Base-by-base conservation (phyloP, 2,113 vertebrate species). In the Anolis sagrei region DNA sequence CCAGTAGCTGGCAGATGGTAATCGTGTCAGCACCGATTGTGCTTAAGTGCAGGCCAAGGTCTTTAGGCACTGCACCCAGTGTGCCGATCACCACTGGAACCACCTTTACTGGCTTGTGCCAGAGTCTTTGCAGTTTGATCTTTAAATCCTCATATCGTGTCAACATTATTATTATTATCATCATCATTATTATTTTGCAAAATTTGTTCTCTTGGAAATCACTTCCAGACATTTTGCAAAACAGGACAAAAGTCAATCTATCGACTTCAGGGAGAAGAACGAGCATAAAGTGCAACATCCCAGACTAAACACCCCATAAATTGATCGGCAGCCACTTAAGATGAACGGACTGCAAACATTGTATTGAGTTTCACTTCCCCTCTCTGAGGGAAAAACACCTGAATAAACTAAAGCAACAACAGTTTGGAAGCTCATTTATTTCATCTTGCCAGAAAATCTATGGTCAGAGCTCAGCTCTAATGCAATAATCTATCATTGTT, bases 401-500 rank as follows among this genome's bases (percentile, higher is more conserved):
- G 1, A n/a, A 36, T 27, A 23, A 1, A 54, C 23, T 48, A 66
- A 81, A 85, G 27, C 23, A 39, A 25, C 16, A 84, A 68, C 78
- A n/a, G 8, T 32, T 69, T n/a, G 34, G 23, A 69, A 27, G 14
- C 58, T 66, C 73, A 32, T 72, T 81, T 82, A 81, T 85, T 88
- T 77, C 25, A 51, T 13, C 51, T 36, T 83, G 81, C 39, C 76
- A 39, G 69, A 34, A 51, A 79, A 87, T 83, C 76, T 51, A 83
- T 83, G 27, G 75, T 72, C 76, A 76, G 36, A 29, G 61, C 62
- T 69, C 10, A 58, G 39, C 25, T 64, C 10, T 36, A 62, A 64
- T 32, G 83, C 83, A 72, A 29, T 36, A 85, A 85, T 81, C 66
- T 61, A 64, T 85, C 82, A 51, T 49, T 29, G 64, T 58, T 88